Base-by-base conservation (phyloP, 92 coral and sea anemone genomes). In the Nematostella vectensis region DNA sequence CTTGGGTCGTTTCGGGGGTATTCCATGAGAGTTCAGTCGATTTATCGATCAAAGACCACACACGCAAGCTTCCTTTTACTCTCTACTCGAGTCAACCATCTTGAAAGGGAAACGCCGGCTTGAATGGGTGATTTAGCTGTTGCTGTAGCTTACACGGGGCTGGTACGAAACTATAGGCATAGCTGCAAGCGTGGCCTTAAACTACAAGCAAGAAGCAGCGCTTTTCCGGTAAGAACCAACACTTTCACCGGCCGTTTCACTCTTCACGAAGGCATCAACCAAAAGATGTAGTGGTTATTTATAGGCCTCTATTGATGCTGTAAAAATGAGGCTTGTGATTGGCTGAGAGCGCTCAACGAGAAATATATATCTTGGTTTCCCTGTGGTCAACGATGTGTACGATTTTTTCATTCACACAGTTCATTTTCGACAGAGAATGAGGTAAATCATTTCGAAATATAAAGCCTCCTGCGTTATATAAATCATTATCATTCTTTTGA, bases 11-110 rank as follows among this genome's bases (percentile, higher is more conserved):
- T 77, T 31, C 67, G 69, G 57, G 67, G 75, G 59, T 65, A 65
- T 76, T 75, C 95, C 95, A 85, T 85, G 54, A 74, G 75, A 31
- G 15, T 40, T 48, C 51, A 49, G 47, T 70, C 63, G 33, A 42
- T 50, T 72, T 51, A 77, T 70, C 31, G 72, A 44, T 66, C 63
- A 62, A 60, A 56, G 77, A 66, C 75, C 71, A 74, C 79, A 65
- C 82, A 52, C 75, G 50, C 50, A 49, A 53, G 58, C 59, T 36
- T 58, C 55, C 60, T 22, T 42, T 53, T 9, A 43, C 29, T 54
- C 72, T 30, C 15, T 48, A 53, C 70, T 22, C 50, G 38, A 20
- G 17, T 21, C 53, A 4, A 17, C 53, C 53, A 47, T 21, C 8
- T 33, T 33, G 40, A 33, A 33, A 15, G 8, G 40, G 15, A 33